Conservation (phyloP, 2,888 invertebrate species). For the Catocala fraxini region DNA sequence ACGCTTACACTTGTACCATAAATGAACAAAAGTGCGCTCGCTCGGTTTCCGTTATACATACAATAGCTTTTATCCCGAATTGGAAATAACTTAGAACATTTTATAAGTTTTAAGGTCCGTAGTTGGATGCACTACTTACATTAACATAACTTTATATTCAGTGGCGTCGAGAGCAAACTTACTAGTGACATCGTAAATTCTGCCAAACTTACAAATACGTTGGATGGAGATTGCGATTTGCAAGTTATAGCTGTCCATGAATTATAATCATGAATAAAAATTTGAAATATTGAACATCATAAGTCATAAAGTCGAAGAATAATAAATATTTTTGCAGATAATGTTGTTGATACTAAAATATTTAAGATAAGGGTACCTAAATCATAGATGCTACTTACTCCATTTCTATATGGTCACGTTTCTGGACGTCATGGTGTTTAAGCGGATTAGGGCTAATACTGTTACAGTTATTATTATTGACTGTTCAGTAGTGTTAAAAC, state of each 20-base stretch:
- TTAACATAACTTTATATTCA: constrained; percentile 86
- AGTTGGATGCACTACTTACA: constrained; percentile 74
- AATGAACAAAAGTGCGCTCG: constrained; percentile 14
- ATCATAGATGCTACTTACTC: too few relatives aligned
- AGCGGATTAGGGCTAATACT: too few relatives aligned
- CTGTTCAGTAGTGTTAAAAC: too few relatives aligned
- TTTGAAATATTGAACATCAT: constrained; percentile 52
- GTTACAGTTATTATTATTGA: too few relatives aligned
- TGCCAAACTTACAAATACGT: constrained; percentile 79
- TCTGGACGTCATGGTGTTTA: too few relatives aligned
- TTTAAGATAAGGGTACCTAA: too few relatives aligned
- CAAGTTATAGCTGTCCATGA: constrained; percentile 77
- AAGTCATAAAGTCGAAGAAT: constrained; percentile 14
- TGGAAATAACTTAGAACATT: constrained; percentile 73
- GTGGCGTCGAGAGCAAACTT: constrained; percentile 77
- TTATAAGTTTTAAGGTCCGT: constrained; percentile 79
- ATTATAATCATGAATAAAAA: constrained; percentile 62
- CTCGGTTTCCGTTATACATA: constrained; percentile 38
- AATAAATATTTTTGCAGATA: too few relatives aligned
- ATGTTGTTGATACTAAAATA: too few relatives aligned
- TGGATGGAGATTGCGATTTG: constrained; percentile 76
- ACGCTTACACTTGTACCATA: background rate
- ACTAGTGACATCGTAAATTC: constrained; percentile 83
- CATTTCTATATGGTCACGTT: background rate
- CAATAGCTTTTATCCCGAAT: constrained; percentile 64